These are phyloP conservation scores for Sphaeridia pumilis DNA, from an alignment of 2,888 invertebrate species.

Conservation along the genomic window DNA sequence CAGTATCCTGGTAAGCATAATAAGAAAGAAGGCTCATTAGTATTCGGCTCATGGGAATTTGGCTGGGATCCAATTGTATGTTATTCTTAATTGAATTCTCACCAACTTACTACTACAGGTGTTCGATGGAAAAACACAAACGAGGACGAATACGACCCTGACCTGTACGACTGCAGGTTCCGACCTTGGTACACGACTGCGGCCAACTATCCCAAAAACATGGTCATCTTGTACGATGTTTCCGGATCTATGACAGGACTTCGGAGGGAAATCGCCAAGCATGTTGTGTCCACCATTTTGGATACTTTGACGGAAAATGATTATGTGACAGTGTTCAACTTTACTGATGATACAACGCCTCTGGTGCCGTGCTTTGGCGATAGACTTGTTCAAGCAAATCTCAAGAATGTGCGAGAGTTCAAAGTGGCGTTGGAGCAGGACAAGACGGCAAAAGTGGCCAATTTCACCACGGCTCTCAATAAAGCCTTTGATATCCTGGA, in stretches of 20 bases:
- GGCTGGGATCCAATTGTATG: too few relatives aligned
- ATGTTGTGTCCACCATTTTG: slow-evolving; percentile 75
- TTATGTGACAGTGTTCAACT: slow-evolving; percentile 82
- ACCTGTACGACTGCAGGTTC: slow-evolving; percentile 84
- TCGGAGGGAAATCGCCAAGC: slow-evolving; percentile 75
- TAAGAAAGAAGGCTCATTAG: slow-evolving; percentile 1
- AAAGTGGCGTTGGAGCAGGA: slow-evolving; percentile 55
- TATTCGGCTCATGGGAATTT: neutral
- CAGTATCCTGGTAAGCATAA: slow-evolving; percentile 70
- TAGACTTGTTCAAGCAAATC: slow-evolving; percentile 76
- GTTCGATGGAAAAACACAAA: slow-evolving; percentile 57
- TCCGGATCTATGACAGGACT: slow-evolving; percentile 58
- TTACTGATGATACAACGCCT: slow-evolving; percentile 57
- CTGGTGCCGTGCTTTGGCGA: slow-evolving; percentile 76
- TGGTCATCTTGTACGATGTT: slow-evolving; percentile 85
- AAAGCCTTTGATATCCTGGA: slow-evolving; percentile 71
- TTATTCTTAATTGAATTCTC: too few relatives aligned
- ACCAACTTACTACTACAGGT: too few relatives aligned
- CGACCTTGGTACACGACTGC: slow-evolving; percentile 96
- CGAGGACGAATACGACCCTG: slow-evolving; percentile 44
- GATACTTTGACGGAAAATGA: slow-evolving; percentile 97
- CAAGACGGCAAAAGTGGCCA: slow-evolving; percentile 65
- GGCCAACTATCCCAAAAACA: slow-evolving; percentile 93
- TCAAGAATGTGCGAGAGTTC: slow-evolving; percentile 71
- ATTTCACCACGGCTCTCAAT: slow-evolving; percentile 67